Percentiles rank a stretch among this genome's conserved stretches.
Conservation (phyloP, 1,140 invertebrate genomes). For the Magallana gigas region DNA sequence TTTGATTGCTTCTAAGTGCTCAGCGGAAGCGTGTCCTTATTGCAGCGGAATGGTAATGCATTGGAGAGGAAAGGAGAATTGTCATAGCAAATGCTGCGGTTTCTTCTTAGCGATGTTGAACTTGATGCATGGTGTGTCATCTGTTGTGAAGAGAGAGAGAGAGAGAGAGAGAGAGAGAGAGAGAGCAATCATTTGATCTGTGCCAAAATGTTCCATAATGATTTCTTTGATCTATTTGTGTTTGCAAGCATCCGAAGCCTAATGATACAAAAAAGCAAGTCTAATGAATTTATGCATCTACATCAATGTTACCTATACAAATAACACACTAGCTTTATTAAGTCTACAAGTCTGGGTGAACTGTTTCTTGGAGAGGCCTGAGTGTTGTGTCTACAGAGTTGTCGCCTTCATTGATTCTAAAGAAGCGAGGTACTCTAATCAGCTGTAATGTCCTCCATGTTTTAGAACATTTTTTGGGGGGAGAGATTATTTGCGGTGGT, state of each 20-base stretch:
- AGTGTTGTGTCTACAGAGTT: not conserved
- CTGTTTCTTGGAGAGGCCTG: too few relatives aligned
- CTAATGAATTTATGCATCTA: too few relatives aligned
- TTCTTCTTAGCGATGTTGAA: not conserved
- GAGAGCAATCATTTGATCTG: too few relatives aligned
- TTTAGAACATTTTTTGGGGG: not conserved
- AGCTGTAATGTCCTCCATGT: not conserved
- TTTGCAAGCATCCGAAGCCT: too few relatives aligned
- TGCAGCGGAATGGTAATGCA: not conserved
- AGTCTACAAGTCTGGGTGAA: too few relatives aligned
- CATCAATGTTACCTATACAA: too few relatives aligned
- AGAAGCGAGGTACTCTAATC: not conserved
- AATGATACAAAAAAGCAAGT: too few relatives aligned
- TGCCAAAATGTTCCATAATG: too few relatives aligned
- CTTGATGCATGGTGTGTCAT: not conserved
- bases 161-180: too few relatives aligned
- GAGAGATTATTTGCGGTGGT: not conserved
- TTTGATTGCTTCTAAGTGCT: conserved; percentile 28
- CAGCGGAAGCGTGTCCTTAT: not conserved
- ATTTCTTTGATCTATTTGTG: too few relatives aligned
- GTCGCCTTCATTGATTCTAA: not conserved
- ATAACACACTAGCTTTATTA: too few relatives aligned
- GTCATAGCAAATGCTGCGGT: not conserved
- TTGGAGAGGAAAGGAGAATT: not conserved
- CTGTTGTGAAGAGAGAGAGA: too few relatives aligned